Evolutionary conservation across 2,888 invertebrate genomes (phyloP).

Genomic region (Macrosiphum euphorbiae): DNA sequence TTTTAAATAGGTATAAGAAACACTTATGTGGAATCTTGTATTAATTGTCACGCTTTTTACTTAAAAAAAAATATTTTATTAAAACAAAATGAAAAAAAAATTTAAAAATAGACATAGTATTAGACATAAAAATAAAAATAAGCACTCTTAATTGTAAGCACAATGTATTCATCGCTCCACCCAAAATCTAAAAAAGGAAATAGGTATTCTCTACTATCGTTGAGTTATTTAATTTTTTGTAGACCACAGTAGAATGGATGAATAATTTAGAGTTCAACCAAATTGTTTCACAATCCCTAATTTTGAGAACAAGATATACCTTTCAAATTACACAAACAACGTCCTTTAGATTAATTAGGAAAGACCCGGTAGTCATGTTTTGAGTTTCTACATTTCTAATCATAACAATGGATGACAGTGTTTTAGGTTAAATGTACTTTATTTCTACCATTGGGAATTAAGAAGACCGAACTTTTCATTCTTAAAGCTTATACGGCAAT

Average conservation of each 20-base stretch:
- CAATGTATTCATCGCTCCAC: too few species aligned
- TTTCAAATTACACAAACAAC: slow-evolving; percentile 1
- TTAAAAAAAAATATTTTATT: too few species aligned
- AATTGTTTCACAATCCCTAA: background rate
- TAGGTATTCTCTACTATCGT: background rate
- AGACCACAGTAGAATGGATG: background rate
- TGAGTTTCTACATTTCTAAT: slow-evolving; percentile 35
- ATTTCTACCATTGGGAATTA: slow-evolving; percentile 13
- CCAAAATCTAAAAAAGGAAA: background rate
- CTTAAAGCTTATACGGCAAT: background rate
- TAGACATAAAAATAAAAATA: too few species aligned
- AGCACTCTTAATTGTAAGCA: too few species aligned
- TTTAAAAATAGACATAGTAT: too few species aligned
- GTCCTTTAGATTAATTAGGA: slow-evolving; percentile 27
- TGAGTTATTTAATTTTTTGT: background rate
- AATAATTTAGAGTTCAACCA: background rate
- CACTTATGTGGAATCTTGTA: too few species aligned
- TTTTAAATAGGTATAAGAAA: too few species aligned
- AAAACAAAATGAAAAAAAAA: too few species aligned
- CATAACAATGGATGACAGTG: slow-evolving; percentile 25
- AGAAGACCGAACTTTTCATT: background rate
- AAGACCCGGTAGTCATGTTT: slow-evolving; percentile 2
- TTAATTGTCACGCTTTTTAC: too few species aligned
- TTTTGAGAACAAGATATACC: background rate
- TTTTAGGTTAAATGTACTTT: slow-evolving; percentile 16